These are phyloP conservation scores for Spodoptera litura DNA, from an alignment of 1,140 invertebrate species.

Conservation along the genomic window DNA sequence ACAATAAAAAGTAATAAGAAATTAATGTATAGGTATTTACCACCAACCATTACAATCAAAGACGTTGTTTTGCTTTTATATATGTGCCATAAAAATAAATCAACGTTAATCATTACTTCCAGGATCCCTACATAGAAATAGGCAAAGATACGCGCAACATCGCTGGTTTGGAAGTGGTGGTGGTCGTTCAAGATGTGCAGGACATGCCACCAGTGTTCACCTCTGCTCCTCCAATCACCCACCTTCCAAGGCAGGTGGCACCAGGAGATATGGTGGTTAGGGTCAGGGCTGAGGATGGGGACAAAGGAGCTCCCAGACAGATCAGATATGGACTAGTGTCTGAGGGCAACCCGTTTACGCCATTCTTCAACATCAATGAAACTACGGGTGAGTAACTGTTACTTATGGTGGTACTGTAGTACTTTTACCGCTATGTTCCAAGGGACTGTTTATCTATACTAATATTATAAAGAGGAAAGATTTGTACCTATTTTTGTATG, in stretches of 20 bases:
- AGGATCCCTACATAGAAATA: constrained; percentile 94
- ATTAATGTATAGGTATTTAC: too few species aligned
- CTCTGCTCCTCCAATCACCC: constrained; percentile 92
- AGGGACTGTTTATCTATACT: too few species aligned
- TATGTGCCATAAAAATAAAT: not conserved
- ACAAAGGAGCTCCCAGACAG: constrained; percentile 93
- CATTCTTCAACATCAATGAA: constrained; percentile 94
- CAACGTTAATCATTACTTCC: constrained; percentile 50
- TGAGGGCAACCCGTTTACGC: constrained; percentile 93
- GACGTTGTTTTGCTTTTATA: too few species aligned
- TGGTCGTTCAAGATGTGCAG: constrained; percentile 94
- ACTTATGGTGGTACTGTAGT: too few species aligned
- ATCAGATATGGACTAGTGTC: constrained; percentile 94
- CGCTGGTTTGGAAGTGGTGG: constrained; percentile 91
- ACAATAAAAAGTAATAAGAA: too few species aligned
- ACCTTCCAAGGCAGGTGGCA: constrained; percentile 88
- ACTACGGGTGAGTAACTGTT: constrained; percentile 88
- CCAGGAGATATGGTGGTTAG: constrained; percentile 89
- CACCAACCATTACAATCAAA: too few species aligned
- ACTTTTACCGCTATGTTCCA: too few species aligned
- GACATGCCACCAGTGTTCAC: constrained; percentile 95
- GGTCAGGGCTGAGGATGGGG: constrained; percentile 95
- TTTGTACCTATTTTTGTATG: too few species aligned
- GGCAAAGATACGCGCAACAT: constrained; percentile 94
- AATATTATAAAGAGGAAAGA: too few species aligned